Evolutionary conservation across 2,888 invertebrate genomes (phyloP), one percentile per base, ranked within the genome.

Genomic region (Elegia similella): DNA sequence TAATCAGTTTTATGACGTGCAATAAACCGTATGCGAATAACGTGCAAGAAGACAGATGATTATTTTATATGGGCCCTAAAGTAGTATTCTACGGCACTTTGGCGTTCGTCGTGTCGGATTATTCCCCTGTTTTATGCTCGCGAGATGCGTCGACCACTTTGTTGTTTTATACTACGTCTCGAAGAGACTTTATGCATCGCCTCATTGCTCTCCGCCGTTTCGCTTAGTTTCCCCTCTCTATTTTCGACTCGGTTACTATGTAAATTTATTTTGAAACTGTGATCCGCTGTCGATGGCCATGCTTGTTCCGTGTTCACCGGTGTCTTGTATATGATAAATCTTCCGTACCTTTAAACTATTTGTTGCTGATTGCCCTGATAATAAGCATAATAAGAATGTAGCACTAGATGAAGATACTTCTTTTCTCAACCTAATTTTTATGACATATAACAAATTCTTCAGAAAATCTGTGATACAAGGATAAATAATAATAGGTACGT

Each of bases 101-200:
- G 80, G 78, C 78, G 82, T 79, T 82, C 73, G 76, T 82, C 69
- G 68, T 78, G 81, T 78, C 77, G 78, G 81, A 88, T 86, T 86
- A 88, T 86, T 83, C 80, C 80, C 83, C 82, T 78, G 80, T n/a
- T 86, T 86, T 81, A 84, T 80, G 80, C 76, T 75, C 76, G 75
- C 78, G 79, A 82, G 81, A 85, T 88, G 85, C 84, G 83, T 83
- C 86, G 80, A 86, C 86, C 87, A 87, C 88, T 90, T 88, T 88
- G 90, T 91, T 89, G 89, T 90, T 90, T 88, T 90, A 89, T 89
- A 86, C 84, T 84, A 80, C 76, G 87, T 84, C 86, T 84, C 83
- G 80, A 64, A 83, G 85, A 82, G 82, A 84, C 87, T 87, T 86
- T 86, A 84, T 86, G 86, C 86, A 82, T 80, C 86, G 89, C 83